Conservation (phyloP, 2,113 vertebrate genomes). For the Platysteira castanea region DNA sequence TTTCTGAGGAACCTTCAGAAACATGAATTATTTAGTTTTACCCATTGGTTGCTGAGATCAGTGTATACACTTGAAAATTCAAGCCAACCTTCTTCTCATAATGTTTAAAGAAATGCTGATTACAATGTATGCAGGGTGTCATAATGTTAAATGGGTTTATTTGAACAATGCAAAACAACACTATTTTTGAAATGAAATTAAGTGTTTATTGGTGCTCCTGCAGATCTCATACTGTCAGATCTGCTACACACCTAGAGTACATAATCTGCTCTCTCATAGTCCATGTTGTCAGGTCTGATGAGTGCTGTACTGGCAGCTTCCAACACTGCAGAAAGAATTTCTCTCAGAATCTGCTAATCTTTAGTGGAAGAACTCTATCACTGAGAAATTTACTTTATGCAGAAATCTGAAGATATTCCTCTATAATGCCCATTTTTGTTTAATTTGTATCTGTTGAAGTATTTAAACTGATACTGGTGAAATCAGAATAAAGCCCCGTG, state of each 20-base stretch:
- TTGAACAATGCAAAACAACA: constrained; percentile 8
- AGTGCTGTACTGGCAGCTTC: not conserved
- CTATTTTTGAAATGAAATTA: constrained; percentile 33
- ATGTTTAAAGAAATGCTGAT: not conserved
- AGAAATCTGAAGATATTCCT: not conserved
- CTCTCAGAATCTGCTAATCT: not conserved
- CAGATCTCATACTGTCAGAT: not conserved
- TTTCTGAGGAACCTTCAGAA: constrained; percentile 8
- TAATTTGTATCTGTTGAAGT: not conserved
- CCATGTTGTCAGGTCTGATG: not conserved
- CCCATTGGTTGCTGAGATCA: not conserved
- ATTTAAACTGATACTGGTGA: not conserved
- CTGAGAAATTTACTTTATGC: not conserved
- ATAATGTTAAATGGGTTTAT: constrained; percentile 20
- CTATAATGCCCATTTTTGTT: not conserved
- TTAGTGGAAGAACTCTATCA: not conserved
- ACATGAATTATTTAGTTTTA: constrained; percentile 16
- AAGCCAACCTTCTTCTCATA: not conserved
- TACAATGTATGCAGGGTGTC: not conserved
- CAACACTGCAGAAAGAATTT: not conserved
- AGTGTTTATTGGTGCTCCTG: not conserved
- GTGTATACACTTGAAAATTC: not conserved
- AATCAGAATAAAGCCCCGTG: not conserved
- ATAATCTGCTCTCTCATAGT: not conserved
- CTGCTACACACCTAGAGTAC: not conserved